Conservation (phyloP, 2,888 invertebrate genomes). For the Dione vanillae region DNA sequence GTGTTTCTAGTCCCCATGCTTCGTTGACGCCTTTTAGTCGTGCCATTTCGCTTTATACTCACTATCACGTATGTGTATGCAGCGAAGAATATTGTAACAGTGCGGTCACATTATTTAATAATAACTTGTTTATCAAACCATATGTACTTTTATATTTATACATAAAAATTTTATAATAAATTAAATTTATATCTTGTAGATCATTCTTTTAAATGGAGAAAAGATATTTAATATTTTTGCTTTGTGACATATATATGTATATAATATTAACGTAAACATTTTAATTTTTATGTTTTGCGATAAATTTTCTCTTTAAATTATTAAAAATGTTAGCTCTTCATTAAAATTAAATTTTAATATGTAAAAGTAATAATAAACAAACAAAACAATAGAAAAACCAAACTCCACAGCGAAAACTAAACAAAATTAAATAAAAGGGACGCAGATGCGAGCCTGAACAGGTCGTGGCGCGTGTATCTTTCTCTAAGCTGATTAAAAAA, state of each 20-base stretch:
- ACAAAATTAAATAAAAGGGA: slow-evolving; percentile 16
- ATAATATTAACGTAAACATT: too few relatives aligned
- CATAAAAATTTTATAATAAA: not conserved
- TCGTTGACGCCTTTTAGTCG: slow-evolving; percentile 62
- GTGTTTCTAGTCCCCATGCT: slow-evolving; percentile 59
- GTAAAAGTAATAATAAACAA: not conserved
- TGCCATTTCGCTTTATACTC: slow-evolving; percentile 59
- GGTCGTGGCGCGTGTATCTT: slow-evolving; percentile 45
- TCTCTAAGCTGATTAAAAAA: slow-evolving; percentile 50
- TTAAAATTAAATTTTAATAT: not conserved
- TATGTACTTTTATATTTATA: not conserved
- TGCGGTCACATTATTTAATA: not conserved
- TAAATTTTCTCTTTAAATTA: too few relatives aligned
- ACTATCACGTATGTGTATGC: slow-evolving; percentile 67
- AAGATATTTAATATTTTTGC: not conserved
- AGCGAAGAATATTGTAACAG: slow-evolving; percentile 57
- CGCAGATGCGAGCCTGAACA: slow-evolving; percentile 41
- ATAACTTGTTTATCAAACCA: not conserved
- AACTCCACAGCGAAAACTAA: not conserved
- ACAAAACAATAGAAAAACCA: not conserved
- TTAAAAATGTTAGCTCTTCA: too few relatives aligned
- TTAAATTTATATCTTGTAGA: not conserved
- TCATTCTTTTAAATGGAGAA: too few relatives aligned
- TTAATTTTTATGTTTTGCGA: too few relatives aligned
- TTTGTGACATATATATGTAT: too few relatives aligned